Base-by-base conservation (phyloP, 2,888 invertebrate species). In the Onthophagus sagittarius region DNA sequence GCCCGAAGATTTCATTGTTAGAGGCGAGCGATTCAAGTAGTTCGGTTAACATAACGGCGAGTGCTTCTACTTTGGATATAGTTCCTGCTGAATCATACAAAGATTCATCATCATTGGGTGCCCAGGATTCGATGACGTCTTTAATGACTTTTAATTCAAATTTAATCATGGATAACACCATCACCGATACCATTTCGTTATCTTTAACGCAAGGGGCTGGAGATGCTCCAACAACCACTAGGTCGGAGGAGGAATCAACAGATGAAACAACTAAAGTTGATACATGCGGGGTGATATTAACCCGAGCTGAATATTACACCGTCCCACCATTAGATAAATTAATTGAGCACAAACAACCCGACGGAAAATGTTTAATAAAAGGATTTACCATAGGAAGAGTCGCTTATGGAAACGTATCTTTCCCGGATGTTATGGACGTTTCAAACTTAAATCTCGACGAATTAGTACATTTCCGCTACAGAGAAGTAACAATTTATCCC, bases 401-500 rank as follows among this genome's bases (percentile, higher is more conserved):
- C 78, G 95, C 95, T 77, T 98, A 96, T 83, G 98, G 98, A 2
- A 96, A 94, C 82, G 93, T 98, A 0, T 93, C 90, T 84, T 98
- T 94, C 82, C 90, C 93, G 70, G 94, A 94, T 71, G 90, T 92
- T 71, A 91, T 97, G 69, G 94, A 98, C 82, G 92, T 98, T 2
- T 89, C 93, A 0, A 93, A 93, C 1, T 83, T 98, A 67, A 94
- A 98, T 83, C 84, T 98, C 11, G 98, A 98, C 84, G 91, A 94
- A 76, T 89, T 88, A 91, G 96, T 99, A 0, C 94, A 95, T 82
- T 96, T 99, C 85, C 89, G 97, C 2, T 93, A 96, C 84, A 96
- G 97, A 83, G 98, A 99, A 86, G 93, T 99, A 1, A 94, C 94
- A 15, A 92, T 99, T 3, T 99, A 99, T 87, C 98, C 98, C 0